Conservation (phyloP, 37 sponge, comb jelly and placozoan species). For the Beroe ovata region DNA sequence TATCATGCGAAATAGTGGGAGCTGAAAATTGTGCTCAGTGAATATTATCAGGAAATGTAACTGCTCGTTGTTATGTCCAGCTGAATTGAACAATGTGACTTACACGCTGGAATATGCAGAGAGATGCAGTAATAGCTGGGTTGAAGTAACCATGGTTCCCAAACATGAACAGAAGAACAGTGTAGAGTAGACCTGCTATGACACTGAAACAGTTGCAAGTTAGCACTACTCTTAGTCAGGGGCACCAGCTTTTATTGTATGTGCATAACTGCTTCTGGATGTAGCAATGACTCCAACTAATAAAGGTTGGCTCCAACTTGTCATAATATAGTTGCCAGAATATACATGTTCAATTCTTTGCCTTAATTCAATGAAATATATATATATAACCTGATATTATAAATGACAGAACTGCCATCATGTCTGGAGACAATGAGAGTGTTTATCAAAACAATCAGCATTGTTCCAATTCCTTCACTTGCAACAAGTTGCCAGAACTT, state of each 20-base stretch:
- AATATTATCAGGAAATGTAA: too few relatives aligned
- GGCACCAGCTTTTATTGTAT: too few relatives aligned
- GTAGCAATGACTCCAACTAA: too few relatives aligned
- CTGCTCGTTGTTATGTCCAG: too few relatives aligned
- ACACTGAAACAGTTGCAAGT: constrained; percentile 3
- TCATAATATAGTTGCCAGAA: too few relatives aligned
- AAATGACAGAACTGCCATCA: constrained; percentile 1
- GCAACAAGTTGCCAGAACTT: constrained; percentile 27
- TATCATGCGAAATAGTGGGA: neutral
- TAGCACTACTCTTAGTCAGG: too few relatives aligned
- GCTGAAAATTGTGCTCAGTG: neutral
- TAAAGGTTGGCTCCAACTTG: too few relatives aligned
- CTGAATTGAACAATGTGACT: neutral
- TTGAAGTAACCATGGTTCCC: constrained; percentile 64
- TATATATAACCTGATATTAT: constrained; percentile 4
- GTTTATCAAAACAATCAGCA: neutral
- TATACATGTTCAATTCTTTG: too few relatives aligned
- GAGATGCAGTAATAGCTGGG: constrained; percentile 36
- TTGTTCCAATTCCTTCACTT: neutral
- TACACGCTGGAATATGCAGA: constrained; percentile 1
- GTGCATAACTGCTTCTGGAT: too few relatives aligned
- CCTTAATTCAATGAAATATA: too few relatives aligned
- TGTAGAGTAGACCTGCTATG: neutral
- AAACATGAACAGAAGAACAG: constrained; percentile 23
- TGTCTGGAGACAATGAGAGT: constrained; percentile 17